A percentile compares a stretch with the other conserved stretches of the same genome.
Conservation (phyloP, 2,888 invertebrate species). For the Eueremaeus valkanovi region DNA sequence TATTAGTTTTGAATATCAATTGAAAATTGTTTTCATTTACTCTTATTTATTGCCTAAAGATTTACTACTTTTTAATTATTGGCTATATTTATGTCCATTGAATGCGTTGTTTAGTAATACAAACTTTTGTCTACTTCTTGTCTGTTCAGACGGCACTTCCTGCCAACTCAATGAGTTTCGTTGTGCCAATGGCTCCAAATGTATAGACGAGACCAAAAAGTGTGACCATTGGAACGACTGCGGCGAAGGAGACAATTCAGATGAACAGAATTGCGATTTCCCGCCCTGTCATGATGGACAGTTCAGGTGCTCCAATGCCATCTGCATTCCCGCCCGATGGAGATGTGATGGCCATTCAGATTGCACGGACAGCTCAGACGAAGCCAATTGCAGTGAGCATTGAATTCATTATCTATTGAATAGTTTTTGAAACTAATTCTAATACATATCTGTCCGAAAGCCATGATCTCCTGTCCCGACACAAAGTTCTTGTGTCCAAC, state of each 20-base stretch:
- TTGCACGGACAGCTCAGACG: slow-evolving; percentile 86
- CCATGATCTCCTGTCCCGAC: slow-evolving; percentile 78
- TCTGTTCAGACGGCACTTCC: slow-evolving; percentile 47
- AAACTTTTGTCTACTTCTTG: background rate
- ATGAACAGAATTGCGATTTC: slow-evolving; percentile 83
- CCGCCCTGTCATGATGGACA: slow-evolving; percentile 82
- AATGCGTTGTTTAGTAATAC: too few relatives aligned
- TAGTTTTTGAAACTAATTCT: background rate
- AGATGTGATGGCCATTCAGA: slow-evolving; percentile 62
- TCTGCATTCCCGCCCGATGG: slow-evolving; percentile 76
- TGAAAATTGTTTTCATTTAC: too few relatives aligned
- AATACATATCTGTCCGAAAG: slow-evolving; percentile 41
- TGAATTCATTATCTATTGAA: background rate
- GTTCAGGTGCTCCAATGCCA: slow-evolving; percentile 84
- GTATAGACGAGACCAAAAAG: slow-evolving; percentile 62
- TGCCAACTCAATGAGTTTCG: slow-evolving; percentile 90
- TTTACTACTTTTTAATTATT: too few relatives aligned
- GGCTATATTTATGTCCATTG: background rate
- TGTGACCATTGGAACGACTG: slow-evolving; percentile 90
- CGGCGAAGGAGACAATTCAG: slow-evolving; percentile 72
- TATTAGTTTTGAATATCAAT: too few relatives aligned
- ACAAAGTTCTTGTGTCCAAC: slow-evolving; percentile 86
- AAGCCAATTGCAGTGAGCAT: slow-evolving; percentile 67
- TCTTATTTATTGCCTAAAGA: too few relatives aligned
- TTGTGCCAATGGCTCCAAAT: slow-evolving; percentile 66